These are phyloP conservation scores for Phasianus colchicus DNA, from an alignment of 2,113 vertebrate genomes.

Conservation along the genomic window DNA sequence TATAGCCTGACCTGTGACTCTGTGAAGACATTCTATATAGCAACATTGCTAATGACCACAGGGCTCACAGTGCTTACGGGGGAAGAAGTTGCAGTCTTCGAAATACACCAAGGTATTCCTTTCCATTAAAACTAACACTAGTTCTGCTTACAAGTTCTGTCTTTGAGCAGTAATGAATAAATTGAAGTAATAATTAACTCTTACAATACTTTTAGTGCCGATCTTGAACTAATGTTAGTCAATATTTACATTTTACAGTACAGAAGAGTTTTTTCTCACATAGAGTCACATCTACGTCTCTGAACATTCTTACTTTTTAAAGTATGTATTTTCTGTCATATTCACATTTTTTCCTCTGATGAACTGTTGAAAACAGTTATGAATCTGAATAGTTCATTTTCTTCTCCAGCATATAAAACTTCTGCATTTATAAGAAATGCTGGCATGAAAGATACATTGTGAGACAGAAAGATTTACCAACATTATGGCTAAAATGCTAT, in stretches of 20 bases:
- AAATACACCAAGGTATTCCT: neutral
- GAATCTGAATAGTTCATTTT: neutral
- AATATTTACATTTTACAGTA: neutral
- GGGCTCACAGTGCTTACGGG: neutral
- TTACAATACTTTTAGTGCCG: neutral
- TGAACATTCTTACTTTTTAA: neutral
- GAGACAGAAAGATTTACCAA: constrained; percentile 9
- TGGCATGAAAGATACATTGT: neutral
- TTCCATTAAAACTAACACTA: neutral
- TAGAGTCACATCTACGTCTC: neutral
- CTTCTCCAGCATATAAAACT: neutral
- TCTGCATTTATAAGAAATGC: neutral
- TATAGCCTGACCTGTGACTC: neutral
- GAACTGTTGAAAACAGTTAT: neutral
- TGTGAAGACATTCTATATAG: neutral
- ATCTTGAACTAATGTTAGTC: neutral
- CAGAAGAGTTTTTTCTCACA: neutral
- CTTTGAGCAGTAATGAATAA: neutral
- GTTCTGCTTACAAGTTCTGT: neutral
- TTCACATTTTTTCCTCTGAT: neutral
- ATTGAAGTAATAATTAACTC: neutral
- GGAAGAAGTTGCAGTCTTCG: neutral
- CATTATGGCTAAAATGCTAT: neutral
- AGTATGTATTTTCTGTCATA: neutral
- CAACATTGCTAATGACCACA: rapidly evolving